A percentile compares a stretch with the other conserved stretches of the same genome.
Conservation (phyloP, 2,888 invertebrate genomes). For the Cyclophora punctaria region DNA sequence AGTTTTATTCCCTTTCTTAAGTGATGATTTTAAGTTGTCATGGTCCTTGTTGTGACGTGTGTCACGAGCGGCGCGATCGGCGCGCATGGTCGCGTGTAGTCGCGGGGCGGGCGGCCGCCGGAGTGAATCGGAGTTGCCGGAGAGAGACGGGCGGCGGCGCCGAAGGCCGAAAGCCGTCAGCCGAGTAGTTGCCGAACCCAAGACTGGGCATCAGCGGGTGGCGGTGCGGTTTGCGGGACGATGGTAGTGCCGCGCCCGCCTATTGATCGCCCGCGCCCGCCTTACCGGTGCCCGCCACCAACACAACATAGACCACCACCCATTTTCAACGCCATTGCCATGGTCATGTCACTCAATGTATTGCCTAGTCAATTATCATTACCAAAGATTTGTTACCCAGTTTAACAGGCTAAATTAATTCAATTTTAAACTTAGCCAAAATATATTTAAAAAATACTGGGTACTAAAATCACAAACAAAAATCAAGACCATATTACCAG, state of each 20-base stretch:
- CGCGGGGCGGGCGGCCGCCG: constrained; percentile 49
- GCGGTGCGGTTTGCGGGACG: constrained; percentile 10
- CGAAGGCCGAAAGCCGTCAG: constrained; percentile 5
- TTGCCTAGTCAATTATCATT: too few species aligned
- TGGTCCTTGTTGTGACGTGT: constrained; percentile 77
- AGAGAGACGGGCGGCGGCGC: constrained; percentile 19
- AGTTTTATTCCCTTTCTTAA: constrained; percentile 83
- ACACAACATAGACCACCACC: constrained; percentile 9
- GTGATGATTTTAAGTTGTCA: constrained; percentile 80
- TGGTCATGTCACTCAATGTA: too few species aligned
- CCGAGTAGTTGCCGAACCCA: constrained; percentile 14
- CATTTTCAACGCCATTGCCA: not conserved
- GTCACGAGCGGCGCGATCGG: constrained; percentile 65
- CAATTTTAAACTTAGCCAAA: not conserved
- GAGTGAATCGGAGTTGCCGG: constrained; percentile 27
- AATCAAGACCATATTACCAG: too few species aligned
- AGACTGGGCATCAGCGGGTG: constrained; percentile 7
- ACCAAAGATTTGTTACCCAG: too few species aligned
- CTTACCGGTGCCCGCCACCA: constrained; percentile 32
- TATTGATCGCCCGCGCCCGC: constrained; percentile 52
- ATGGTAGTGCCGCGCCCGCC: constrained; percentile 61
- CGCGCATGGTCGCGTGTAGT: constrained; percentile 67
- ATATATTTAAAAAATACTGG: not conserved
- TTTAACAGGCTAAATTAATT: too few species aligned
- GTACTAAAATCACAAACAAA: too few species aligned